Evolutionary conservation across 2,888 invertebrate genomes (phyloP), one percentile per base, ranked within the genome.

Genomic region (Apamea sordens): DNA sequence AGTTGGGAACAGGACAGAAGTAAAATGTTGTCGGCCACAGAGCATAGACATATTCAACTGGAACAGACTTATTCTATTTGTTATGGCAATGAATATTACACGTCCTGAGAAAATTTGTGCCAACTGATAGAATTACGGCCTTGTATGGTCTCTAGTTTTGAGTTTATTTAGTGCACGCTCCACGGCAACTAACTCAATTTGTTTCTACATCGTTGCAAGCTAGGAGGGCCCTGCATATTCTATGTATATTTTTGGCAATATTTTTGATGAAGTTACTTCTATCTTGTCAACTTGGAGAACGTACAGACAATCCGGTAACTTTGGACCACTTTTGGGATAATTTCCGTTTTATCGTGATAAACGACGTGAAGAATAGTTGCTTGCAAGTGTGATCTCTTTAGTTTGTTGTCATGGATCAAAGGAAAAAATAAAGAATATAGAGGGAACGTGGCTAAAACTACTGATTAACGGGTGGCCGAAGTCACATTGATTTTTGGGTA

Each of bases 41-140:
- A 44, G 32, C 64, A 24, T 11, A 64, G 15, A 53, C 10, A 50
- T 18, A 76, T 61, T 61, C 44, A 53, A 64, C 32, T 75, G 32
- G n/a, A 69, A 36, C 18, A 11, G 53, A 44, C 47, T 63, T 53
- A 41, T 24, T n/a, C 47, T 65, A 10, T 73, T 73, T 63, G n/a
- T 13, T 44, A 47, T 13, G 15, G 8, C 32, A 44, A 59, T 24
- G 28, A 28, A 44, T 73, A 76, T 13, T 70, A 44, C 59, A 70
- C 47, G 32, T 41, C 47, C 53, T 73, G 28, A 47, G 24, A 73
- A 64, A 64, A 71, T 84, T 81, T 74, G 47, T 61, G 77, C 68
- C 28, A 64, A 74, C 50, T 75, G 72, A 85, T 72, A 24, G 18
- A 80, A 64, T 84, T 75, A 80, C 50, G 47, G 63, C 28, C 18